Evolutionary conservation across 1,140 invertebrate genomes (phyloP).

Genomic region (Tetragnatha versicolor): DNA sequence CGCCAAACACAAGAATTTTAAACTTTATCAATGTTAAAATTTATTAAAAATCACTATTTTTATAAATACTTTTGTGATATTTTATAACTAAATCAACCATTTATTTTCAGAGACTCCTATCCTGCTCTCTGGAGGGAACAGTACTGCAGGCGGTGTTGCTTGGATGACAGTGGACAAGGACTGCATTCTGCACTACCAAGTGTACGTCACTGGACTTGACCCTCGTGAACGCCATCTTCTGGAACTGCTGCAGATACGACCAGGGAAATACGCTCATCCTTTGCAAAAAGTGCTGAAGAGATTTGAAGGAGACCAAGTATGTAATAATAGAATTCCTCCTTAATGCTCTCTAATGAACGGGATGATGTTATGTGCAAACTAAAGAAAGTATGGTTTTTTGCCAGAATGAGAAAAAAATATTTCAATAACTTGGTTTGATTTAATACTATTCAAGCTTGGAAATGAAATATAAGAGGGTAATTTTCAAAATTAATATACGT

Average conservation of each 20-base stretch:
- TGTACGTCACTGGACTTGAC: constrained; percentile 64
- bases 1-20: too few species aligned
- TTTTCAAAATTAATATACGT: too few species aligned
- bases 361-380: too few species aligned
- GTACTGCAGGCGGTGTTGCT: constrained; percentile 73
- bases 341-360: not conserved
- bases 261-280: constrained; percentile 59
- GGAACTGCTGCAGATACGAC: constrained; percentile 67
- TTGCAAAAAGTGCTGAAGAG: constrained; percentile 52
- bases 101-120: constrained; percentile 68
- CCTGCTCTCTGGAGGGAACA: constrained; percentile 68
- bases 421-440: too few species aligned
- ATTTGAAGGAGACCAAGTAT: constrained; percentile 54
- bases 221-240: constrained; percentile 70
- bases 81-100: too few species aligned
- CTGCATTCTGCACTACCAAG: constrained; percentile 84
- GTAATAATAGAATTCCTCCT: constrained; percentile 9
- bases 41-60: too few species aligned
- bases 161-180: constrained; percentile 83
- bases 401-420: too few species aligned
- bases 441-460: too few species aligned
- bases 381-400: too few species aligned
- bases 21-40: too few species aligned
- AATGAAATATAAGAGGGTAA: too few species aligned
- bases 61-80: too few species aligned